Percentiles rank a stretch among this genome's conserved stretches.
These are phyloP conservation scores for Coendou prehensilis DNA, from an alignment of 2,797 vertebrate species.

Conservation along the genomic window DNA sequence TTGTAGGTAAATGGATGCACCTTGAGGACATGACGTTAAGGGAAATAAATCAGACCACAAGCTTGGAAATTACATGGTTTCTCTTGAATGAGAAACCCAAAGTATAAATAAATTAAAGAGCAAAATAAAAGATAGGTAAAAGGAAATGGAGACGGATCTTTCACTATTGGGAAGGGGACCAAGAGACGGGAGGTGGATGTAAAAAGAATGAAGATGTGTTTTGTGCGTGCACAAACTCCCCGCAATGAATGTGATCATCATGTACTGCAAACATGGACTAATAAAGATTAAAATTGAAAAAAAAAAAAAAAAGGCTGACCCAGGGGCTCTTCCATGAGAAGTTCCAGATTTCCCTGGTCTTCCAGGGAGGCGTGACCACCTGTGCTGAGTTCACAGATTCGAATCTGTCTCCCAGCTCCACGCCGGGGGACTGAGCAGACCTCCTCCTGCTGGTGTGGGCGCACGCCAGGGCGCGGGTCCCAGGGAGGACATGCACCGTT, in stretches of 20 bases:
- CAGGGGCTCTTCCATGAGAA: neutral
- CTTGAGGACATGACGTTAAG: neutral
- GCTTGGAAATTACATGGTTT: neutral
- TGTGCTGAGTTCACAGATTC: conserved; percentile 96
- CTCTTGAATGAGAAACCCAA: neutral
- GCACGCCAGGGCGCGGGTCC: neutral
- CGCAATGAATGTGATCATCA: neutral
- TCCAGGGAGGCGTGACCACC: conserved; percentile 94
- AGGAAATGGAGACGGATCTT: neutral
- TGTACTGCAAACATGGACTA: neutral
- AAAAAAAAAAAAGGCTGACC: neutral
- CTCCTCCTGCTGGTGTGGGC: conserved; percentile 91
- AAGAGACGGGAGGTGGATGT: neutral
- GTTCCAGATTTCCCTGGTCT: conserved; percentile 96
- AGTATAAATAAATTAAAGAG: neutral
- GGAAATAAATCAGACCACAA: neutral
- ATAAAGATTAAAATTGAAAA: neutral
- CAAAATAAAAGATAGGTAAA: neutral
- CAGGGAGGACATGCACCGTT: too few relatives aligned
- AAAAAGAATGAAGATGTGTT: too few relatives aligned
- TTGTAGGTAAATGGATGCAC: neutral
- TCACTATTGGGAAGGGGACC: neutral
- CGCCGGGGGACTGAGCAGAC: conserved; percentile 94
- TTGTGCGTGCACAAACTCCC: too few relatives aligned
- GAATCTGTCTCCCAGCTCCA: conserved; percentile 90